phyloP scores from a whole-genome alignment of 2,888 invertebrate species.

The Scrobipalpa costella region DNA sequence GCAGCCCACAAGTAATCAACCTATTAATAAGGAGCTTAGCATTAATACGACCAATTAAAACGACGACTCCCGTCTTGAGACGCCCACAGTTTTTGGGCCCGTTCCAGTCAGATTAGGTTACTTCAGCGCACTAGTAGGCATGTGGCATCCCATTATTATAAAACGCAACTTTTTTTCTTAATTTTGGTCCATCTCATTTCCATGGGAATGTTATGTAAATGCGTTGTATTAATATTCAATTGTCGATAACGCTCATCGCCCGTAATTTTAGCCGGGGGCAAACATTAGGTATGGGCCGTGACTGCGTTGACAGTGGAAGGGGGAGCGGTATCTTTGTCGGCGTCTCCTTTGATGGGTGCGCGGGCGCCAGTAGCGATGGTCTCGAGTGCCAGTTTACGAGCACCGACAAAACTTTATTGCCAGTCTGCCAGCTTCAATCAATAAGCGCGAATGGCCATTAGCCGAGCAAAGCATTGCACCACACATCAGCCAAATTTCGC shows the following conservation, averaged over 20 bases:
- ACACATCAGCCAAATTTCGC: conserved; percentile 47
- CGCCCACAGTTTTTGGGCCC: conserved; percentile 77
- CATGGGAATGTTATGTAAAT: conserved; percentile 65
- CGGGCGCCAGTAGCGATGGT: conserved; percentile 70
- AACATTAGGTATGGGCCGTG: conserved; percentile 65
- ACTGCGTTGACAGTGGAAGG: conserved; percentile 73
- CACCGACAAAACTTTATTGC: conserved; percentile 68
- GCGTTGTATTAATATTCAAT: conserved; percentile 64
- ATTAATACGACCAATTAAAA: conserved; percentile 79
- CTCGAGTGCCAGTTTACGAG: conserved; percentile 75
- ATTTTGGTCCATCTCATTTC: conserved; percentile 40
- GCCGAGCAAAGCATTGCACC: conserved; percentile 48
- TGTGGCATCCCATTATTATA: conserved; percentile 36
- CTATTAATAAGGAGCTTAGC: conserved; percentile 78
- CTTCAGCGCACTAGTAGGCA: conserved; percentile 53
- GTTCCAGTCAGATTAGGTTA: conserved; percentile 72
- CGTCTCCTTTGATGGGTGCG: conserved; percentile 66
- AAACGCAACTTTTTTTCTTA: conserved; percentile 41
- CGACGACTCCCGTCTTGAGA: conserved; percentile 73
- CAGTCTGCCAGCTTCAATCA: conserved; percentile 65
- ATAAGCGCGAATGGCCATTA: conserved; percentile 60
- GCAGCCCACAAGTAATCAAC: conserved; percentile 75
- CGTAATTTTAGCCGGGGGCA: conserved; percentile 69
- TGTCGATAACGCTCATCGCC: conserved; percentile 66
- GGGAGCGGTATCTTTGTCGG: conserved; percentile 69